Evolutionary conservation across 2,113 vertebrate genomes (phyloP).

Genomic region (Gymnobelideus leadbeateri): DNA sequence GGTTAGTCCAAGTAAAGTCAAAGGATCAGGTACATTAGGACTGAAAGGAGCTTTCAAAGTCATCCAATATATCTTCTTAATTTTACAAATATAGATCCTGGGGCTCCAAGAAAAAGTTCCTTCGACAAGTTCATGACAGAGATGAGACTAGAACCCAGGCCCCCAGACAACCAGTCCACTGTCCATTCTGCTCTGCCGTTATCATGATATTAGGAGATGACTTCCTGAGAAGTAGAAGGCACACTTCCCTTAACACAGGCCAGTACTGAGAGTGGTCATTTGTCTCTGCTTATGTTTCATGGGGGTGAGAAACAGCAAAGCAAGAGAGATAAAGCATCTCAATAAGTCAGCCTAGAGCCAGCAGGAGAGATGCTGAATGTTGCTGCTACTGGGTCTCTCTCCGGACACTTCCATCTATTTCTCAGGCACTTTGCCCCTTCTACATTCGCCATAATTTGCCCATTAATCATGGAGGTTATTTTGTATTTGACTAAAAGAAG

Average conservation of each 20-base stretch:
- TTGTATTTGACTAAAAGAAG: neutral
- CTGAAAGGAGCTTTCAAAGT: neutral
- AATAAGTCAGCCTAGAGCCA: neutral
- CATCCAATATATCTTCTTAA: neutral
- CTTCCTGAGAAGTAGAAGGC: neutral
- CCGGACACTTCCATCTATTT: neutral
- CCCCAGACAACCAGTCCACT: neutral
- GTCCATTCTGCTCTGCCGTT: neutral
- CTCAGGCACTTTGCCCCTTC: neutral
- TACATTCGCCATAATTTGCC: neutral
- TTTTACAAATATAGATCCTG: neutral
- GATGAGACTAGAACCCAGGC: neutral
- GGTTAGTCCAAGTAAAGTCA: neutral
- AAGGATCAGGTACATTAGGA: too few species aligned
- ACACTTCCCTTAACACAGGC: neutral
- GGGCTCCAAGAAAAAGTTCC: neutral
- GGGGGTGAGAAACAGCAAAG: neutral
- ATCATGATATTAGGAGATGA: neutral
- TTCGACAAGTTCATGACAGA: neutral
- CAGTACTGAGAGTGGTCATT: neutral
- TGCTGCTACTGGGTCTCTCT: neutral
- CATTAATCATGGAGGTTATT: neutral
- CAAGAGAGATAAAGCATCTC: neutral
- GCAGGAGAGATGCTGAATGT: neutral
- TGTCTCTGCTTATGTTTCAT: neutral